Evolutionary conservation across 2,888 invertebrate species (phyloP).

Genomic region (Tricholauxania praeusta): DNA sequence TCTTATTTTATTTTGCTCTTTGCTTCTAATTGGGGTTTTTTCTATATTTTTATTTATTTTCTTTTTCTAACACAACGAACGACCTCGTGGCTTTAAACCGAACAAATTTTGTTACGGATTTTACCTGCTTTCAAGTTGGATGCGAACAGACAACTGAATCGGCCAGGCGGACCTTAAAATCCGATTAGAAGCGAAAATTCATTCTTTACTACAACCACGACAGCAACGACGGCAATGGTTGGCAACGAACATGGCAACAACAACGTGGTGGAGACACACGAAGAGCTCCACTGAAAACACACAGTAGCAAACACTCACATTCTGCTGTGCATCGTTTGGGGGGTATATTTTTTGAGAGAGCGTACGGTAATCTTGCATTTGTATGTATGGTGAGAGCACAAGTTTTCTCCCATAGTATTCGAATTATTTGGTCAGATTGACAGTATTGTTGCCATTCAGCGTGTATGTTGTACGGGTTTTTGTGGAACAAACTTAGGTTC

Average conservation of each 20-base stretch:
- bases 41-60: conserved; percentile 7
- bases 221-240: conserved; percentile 38
- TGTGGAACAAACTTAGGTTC: conserved; percentile 33
- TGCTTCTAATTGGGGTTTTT: background rate
- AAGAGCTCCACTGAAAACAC: background rate
- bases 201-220: conserved; percentile 41
- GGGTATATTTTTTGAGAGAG: background rate
- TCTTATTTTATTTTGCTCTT: conserved; percentile 12
- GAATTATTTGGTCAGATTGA: conserved; percentile 16
- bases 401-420: no score
- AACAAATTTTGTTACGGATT: conserved; percentile 62
- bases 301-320: background rate
- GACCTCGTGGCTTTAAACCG: conserved; percentile 68
- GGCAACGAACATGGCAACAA: conserved; percentile 37
- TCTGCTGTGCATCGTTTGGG: background rate
- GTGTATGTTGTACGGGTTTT: background rate
- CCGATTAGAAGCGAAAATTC: conserved; percentile 46
- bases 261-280: conserved; percentile 10
- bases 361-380: no score
- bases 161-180: conserved; percentile 40
- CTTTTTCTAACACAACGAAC: conserved; percentile 50
- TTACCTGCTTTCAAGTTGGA: conserved; percentile 68
- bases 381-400: no score
- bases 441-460: conserved; percentile 1
- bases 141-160: conserved; percentile 68